Conservation (phyloP, 2,888 invertebrate species). For the Trachelus tabidus region DNA sequence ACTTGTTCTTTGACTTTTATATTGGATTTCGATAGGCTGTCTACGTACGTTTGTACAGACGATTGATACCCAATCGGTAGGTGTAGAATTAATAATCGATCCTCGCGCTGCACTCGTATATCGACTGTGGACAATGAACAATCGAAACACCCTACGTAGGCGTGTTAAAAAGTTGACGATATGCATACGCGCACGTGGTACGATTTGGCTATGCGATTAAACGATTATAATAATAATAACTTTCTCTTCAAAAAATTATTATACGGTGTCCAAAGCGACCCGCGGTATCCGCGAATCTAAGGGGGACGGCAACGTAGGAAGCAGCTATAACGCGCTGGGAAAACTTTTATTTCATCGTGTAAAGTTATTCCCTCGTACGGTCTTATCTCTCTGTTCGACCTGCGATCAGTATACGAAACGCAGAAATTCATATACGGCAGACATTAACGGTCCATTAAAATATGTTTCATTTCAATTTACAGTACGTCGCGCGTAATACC, state of each 20-base stretch:
- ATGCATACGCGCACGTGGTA: background rate
- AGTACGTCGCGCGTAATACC: background rate
- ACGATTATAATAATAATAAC: background rate
- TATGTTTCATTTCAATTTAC: conserved; percentile 3
- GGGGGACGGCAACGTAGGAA: conserved; percentile 14
- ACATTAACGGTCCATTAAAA: background rate
- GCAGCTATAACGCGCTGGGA: conserved; percentile 47
- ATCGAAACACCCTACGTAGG: background rate
- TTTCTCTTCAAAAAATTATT: background rate
- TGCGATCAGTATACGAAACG: background rate
- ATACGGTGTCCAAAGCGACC: background rate
- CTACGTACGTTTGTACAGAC: background rate
- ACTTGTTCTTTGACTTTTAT: background rate
- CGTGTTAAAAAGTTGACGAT: background rate
- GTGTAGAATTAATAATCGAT: background rate
- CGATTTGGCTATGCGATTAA: background rate
- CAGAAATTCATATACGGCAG: background rate
- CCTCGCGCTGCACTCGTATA: background rate
- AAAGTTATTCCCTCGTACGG: conserved; percentile 52
- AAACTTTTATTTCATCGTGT: conserved; percentile 46
- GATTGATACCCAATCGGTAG: background rate
- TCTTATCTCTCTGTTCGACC: conserved; percentile 38
- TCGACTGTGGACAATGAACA: background rate
- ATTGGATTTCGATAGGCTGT: background rate
- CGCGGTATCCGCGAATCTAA: background rate